phyloP scores from a whole-genome alignment of 2,113 vertebrate species.

The Eulemur macaco region DNA sequence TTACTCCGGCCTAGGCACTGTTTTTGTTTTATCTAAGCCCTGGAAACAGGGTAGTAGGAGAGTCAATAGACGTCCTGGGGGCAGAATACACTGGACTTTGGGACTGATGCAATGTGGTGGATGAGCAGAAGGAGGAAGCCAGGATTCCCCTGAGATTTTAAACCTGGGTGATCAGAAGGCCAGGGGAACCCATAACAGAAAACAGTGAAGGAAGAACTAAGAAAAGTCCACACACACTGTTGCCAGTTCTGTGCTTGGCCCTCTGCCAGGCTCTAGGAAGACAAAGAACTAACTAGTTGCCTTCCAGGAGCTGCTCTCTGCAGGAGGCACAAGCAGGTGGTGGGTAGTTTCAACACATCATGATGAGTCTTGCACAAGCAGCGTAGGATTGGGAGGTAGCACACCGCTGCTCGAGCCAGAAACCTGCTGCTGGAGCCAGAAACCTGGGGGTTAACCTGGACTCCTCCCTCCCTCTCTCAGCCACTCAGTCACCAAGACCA shows the following conservation, averaged over 20 bases:
- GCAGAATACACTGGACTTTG: background rate
- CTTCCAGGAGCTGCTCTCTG: background rate
- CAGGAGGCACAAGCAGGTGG: background rate
- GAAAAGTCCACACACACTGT: background rate
- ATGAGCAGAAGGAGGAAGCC: slow-evolving; percentile 4
- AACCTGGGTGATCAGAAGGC: background rate
- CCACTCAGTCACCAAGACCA: background rate
- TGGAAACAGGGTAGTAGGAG: background rate
- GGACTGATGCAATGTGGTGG: background rate
- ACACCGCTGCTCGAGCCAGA: background rate
- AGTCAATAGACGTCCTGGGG: background rate
- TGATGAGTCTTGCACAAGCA: background rate
- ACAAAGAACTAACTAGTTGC: background rate
- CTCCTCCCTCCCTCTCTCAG: background rate
- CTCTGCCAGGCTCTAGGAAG: background rate
- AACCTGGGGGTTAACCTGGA: background rate
- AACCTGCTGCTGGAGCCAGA: background rate
- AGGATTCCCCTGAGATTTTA: slow-evolving; percentile 18
- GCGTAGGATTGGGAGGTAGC: background rate
- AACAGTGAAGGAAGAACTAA: background rate
- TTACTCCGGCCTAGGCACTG: background rate
- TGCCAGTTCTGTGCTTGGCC: background rate
- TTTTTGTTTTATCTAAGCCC: background rate
- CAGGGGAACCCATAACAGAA: background rate
- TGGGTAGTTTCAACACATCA: background rate